These are phyloP conservation scores for Drosophila percnosoma DNA, from an alignment of 2,888 invertebrate species.

Conservation along the genomic window DNA sequence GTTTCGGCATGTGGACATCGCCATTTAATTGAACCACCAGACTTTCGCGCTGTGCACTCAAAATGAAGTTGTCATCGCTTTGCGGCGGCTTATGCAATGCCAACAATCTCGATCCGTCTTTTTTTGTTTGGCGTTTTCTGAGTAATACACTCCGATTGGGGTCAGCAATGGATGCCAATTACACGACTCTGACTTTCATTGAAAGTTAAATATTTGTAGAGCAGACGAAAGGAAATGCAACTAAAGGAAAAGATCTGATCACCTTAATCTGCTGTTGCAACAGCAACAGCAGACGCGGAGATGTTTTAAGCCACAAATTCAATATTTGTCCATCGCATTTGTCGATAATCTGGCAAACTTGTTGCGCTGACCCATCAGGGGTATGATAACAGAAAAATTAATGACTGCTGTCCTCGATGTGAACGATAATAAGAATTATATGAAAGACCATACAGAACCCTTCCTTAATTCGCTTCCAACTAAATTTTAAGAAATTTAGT, in stretches of 20 bases:
- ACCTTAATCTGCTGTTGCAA: constrained; percentile 3
- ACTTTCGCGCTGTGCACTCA: constrained; percentile 56
- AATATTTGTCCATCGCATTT: constrained; percentile 65
- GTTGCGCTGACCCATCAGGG: not conserved
- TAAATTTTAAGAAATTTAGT: not conserved
- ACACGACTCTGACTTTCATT: constrained; percentile 68
- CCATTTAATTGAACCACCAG: constrained; percentile 40
- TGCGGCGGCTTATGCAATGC: constrained; percentile 67
- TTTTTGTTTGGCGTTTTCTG: constrained; percentile 56
- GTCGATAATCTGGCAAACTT: not conserved
- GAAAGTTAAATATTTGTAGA: constrained; percentile 79
- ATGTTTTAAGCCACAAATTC: constrained; percentile 38
- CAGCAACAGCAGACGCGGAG: constrained; percentile 2
- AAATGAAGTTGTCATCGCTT: constrained; percentile 57
- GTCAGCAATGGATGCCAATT: constrained; percentile 66
- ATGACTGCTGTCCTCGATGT: not conserved
- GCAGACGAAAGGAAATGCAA: constrained; percentile 72
- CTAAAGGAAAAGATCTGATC: constrained; percentile 66
- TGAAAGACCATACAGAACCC: not conserved
- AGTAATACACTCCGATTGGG: constrained; percentile 59
- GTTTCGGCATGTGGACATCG: constrained; percentile 51
- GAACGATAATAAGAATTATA: not conserved
- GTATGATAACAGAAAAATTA: constrained; percentile 1
- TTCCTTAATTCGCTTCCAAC: not conserved
- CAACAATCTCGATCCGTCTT: constrained; percentile 60